Percentiles rank a stretch among this genome's conserved stretches.
Conservation (phyloP, 2,797 vertebrate species). For the Remorina albescens region DNA sequence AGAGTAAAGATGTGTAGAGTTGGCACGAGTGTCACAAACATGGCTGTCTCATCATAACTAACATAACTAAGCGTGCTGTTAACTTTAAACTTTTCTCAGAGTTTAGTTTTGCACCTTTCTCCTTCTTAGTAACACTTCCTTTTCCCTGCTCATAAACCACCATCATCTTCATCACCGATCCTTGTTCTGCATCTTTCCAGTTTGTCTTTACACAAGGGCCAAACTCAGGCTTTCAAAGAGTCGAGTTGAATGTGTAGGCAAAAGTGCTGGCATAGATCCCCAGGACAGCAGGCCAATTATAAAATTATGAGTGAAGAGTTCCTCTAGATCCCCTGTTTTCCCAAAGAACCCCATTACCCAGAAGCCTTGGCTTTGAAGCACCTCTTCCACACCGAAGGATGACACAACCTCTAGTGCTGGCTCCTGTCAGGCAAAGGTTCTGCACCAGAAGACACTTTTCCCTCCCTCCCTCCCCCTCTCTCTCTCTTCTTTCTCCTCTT, state of each 20-base stretch:
- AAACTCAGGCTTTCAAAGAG: constrained; percentile 70
- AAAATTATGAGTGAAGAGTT: constrained; percentile 84
- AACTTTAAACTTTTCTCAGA: constrained; percentile 42
- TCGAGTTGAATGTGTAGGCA: constrained; percentile 76
- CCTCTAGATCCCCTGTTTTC: constrained; percentile 63
- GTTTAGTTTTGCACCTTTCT: constrained; percentile 4
- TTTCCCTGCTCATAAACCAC: constrained; percentile 29
- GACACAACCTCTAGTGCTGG: constrained; percentile 77
- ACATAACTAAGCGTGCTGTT: constrained; percentile 19
- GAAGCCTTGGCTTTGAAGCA: constrained; percentile 83
- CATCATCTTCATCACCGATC: constrained; percentile 43
- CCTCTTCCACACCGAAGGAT: constrained; percentile 76
- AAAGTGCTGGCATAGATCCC: constrained; percentile 60
- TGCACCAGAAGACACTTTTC: constrained; percentile 65
- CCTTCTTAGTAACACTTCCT: not conserved
- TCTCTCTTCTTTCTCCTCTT: constrained; percentile 12
- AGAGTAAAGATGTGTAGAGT: not conserved
- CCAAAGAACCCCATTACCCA: constrained; percentile 78
- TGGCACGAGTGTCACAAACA: not conserved
- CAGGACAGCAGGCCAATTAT: constrained; percentile 78
- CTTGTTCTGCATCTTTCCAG: constrained; percentile 31
- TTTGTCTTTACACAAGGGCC: constrained; percentile 44
- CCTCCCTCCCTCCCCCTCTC: not conserved
- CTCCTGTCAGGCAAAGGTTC: constrained; percentile 82
- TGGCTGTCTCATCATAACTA: constrained; percentile 6